Conservation (phyloP, 64 coral and sea anemone species). For the Orbicella faveolata region DNA sequence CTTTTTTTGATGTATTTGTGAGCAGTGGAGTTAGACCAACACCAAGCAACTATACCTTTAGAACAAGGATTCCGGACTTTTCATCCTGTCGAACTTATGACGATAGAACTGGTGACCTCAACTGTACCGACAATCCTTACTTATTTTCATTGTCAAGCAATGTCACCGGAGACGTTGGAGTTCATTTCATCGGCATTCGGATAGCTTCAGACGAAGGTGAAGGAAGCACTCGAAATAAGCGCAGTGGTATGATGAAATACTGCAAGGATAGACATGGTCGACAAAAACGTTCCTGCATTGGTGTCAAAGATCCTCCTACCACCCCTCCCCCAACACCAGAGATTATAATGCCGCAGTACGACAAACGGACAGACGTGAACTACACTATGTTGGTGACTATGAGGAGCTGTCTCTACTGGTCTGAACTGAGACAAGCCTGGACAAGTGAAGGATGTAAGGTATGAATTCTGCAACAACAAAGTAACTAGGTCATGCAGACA, state of each 20-base stretch:
- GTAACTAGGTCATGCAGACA: too few species aligned
- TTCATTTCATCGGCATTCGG: slow-evolving; percentile 48
- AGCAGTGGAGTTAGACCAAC: slow-evolving; percentile 21
- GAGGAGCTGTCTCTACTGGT: slow-evolving; percentile 40
- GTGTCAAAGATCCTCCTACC: slow-evolving; percentile 39
- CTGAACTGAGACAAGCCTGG: slow-evolving; percentile 19
- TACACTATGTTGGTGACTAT: slow-evolving; percentile 6
- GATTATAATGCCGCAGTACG: neutral
- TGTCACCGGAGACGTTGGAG: slow-evolving; percentile 20
- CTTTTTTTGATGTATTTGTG: slow-evolving; percentile 32
- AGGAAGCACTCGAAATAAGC: neutral
- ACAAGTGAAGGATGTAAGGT: slow-evolving; percentile 48
- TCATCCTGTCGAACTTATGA: neutral
- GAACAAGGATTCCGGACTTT: slow-evolving; percentile 30
- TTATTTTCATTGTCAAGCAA: slow-evolving; percentile 22
- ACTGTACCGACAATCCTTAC: slow-evolving; percentile 40
- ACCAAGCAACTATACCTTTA: slow-evolving; percentile 16
- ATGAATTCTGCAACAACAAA: neutral
- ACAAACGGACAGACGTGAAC: slow-evolving; percentile 18
- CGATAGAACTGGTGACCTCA: neutral
- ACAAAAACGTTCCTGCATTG: slow-evolving; percentile 39
- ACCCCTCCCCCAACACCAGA: neutral
- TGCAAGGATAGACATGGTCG: slow-evolving; percentile 26
- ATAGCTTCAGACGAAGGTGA: neutral
- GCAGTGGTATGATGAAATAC: neutral